Base-by-base conservation (phyloP, 2,797 vertebrate genomes). In the Lutjanus argentimaculatus region DNA sequence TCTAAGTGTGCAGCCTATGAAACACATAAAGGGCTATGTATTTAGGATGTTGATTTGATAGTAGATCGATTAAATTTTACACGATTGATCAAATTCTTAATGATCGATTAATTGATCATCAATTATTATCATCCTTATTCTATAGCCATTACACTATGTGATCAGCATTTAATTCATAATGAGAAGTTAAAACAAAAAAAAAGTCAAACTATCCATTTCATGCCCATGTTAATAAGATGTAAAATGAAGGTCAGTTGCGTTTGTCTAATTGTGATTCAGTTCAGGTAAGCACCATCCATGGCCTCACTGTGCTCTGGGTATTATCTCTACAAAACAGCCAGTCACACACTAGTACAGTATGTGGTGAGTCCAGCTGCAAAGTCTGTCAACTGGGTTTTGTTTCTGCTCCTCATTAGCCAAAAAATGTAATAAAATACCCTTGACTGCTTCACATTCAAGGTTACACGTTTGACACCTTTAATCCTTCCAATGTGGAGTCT, bases 301-400 rank as follows among this genome's bases (percentile, higher is more conserved):
- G 30, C 30, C 30, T 36, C 30, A n/a, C 61, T 12, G 15, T 30
- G 25, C 51, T 13, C 46, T 45, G 12, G 43, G 36, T 55, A 53
- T 21, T 58, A 58, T 75, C 62, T 61, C 7, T 10, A 59, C 58
- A 49, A 61, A 69, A 92, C 85, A 77, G 56, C 72, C 90, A 61
- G 65, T 91, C 51, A 91, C 65, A 30, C 73, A 92, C 82, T 70
- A 93, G 73, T 84, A 92, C 91, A 92, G 73, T 89, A 87, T 72
- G 83, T 91, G 80, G 75, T 85, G 88, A 94, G 89, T 3, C 30
- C 30, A 36, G 4, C 30, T 36, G 30, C 30, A 36, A 36, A 36
- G 30, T 78, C 59, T 72, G 65, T 75, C 49, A 30, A 2, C 16
- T 67, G 71, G n/a, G 7, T 46, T 72, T 53, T 57, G 43, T 71